Base-by-base conservation (phyloP, 92 coral and sea anemone genomes). In the Umimayanthus chanpuru region DNA sequence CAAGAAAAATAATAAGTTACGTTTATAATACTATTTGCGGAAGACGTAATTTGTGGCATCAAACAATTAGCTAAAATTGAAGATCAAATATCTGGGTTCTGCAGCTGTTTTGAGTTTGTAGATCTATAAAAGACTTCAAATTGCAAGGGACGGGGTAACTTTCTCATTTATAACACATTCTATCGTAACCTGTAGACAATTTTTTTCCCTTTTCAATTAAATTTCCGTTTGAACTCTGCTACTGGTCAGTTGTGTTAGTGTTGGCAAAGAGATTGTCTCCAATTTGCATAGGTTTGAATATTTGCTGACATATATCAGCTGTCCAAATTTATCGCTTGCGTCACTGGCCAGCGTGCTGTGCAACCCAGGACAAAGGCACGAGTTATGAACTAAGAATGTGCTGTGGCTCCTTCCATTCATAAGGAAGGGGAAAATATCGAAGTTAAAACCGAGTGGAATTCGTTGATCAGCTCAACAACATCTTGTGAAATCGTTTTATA, bases 271-370 rank as follows among this genome's bases (percentile, higher is more conserved):
- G 21, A 21, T 61, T 61, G 68, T 61, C 5, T 61, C 68, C 21
- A 61, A 61, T 61, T 61, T 61, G 68, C 68, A 61, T 61, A 61
- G 68, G 68, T 61, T 61, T 61, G 68, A 61, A 61, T 61, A 61
- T 23, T 23, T 18, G 26, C 26, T 61, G 68, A 61, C 68, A 61
- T 0, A 32, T 23, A 61, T 61, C 68, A 61, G 68, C 68, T 61
- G 68, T 61, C 68, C 68, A 61, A 61, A 61, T 61, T 61, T 61
- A 5, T 25, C 26, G 7, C 68, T 61, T 61, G 68, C 68, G 68
- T 61, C 68, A 61, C 25, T 20, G 25, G 21, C 25, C 68, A 61
- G 25, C 68, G 68, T 61, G 68, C 68, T 9, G 68, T 61, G 68
- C 68, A 61, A 61, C 26, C 68, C 68, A 20, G 68, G 15, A 61